Conservation (phyloP, 2,797 vertebrate genomes). For the Serranus cabrilla region DNA sequence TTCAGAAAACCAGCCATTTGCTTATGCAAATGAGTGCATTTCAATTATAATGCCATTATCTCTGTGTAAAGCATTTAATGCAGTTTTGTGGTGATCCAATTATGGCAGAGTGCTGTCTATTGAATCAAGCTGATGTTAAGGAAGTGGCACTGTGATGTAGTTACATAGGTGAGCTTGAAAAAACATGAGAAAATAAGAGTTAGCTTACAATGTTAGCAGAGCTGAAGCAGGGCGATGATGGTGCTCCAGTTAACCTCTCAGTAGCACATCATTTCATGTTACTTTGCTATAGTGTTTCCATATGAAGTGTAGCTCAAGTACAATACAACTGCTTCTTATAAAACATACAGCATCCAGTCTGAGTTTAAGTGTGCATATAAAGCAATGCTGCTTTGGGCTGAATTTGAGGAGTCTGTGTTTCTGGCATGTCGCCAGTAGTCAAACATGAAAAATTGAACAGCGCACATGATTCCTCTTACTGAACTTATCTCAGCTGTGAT, state of each 20-base stretch:
- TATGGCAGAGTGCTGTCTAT: slow-evolving; percentile 60
- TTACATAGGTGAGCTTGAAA: neutral
- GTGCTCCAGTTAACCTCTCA: neutral
- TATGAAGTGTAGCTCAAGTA: neutral
- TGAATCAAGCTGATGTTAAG: slow-evolving; percentile 53
- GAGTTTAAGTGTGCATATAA: neutral
- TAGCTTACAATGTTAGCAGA: neutral
- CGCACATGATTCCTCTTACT: neutral
- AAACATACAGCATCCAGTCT: neutral
- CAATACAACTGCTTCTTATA: neutral
- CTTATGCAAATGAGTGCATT: slow-evolving; percentile 63
- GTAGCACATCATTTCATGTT: neutral
- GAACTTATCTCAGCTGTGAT: neutral
- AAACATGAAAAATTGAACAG: slow-evolving; percentile 12
- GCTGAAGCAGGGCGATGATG: neutral
- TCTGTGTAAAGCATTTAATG: slow-evolving; percentile 58
- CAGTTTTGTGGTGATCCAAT: slow-evolving; percentile 66
- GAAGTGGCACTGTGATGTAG: slow-evolving; percentile 44
- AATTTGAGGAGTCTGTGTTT: slow-evolving; percentile 12
- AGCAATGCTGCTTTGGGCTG: slow-evolving; percentile 2
- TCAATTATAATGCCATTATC: slow-evolving; percentile 65
- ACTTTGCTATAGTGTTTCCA: neutral
- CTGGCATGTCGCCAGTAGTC: slow-evolving; percentile 1
- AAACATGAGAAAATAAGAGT: slow-evolving; percentile 5
- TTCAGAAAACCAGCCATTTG: slow-evolving; percentile 60